Base-by-base conservation (phyloP, 2,888 invertebrate genomes). In the Tetragonisca angustula region DNA sequence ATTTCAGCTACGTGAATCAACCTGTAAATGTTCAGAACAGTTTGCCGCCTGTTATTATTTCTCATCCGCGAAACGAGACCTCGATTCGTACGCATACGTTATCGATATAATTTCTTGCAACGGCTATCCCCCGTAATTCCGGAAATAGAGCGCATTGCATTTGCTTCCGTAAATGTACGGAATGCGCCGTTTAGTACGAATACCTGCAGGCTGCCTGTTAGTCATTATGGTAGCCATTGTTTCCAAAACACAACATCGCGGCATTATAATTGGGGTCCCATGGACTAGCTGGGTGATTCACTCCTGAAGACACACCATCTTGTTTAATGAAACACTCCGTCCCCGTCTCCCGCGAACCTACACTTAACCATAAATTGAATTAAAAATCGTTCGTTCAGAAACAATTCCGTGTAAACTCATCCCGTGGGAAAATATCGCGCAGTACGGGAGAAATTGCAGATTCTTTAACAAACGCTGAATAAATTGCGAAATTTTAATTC, bases 201-300 rank as follows among this genome's bases (percentile, higher is more conserved):
- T 78, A 78, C 64, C 80, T 76, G 68, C 71, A 79, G 79, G 76
- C 81, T 59, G 56, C 52, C 73, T 62, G 74, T 76, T 76, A 73
- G 68, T 71, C 65, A 64, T 62, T 64, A 32, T 32, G 61, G 71
- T 32, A 27, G 64, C 75, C 75, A 76, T 80, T 80, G 76, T 83
- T 68, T 81, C 69, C 68, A 67, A 65, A 72, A 83, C 68, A 81
- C 74, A 79, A 75, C 73, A 68, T 68, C 52, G 71, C 61, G 65
- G 72, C 73, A 86, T 84, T 86, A 88, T 86, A 88, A 87, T 86
- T 81, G 76, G 64, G 43, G 36, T 54, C 56, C 17, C 69, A 49
- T 27, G 79, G 69, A 86, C 81, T 84, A 36, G 52, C 78, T 69
- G 24, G 64, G 71, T 70, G 70, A 76, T 72, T 56, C 74, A 15